Evolutionary conservation across 2,888 invertebrate species (phyloP).

Genomic region (Clostera curtula): DNA sequence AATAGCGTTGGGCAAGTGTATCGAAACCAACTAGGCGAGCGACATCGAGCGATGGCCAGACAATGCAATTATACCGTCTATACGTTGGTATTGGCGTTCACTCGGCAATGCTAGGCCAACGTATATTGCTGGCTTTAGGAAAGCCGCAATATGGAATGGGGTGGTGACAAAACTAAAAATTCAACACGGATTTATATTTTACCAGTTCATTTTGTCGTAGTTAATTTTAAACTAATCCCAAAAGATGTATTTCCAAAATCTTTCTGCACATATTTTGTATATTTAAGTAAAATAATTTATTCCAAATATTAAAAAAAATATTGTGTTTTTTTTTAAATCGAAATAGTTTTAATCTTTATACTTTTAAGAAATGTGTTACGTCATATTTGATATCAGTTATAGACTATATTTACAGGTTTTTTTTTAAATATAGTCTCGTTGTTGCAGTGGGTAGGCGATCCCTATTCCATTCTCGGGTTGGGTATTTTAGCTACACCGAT

Average conservation of each 20-base stretch:
- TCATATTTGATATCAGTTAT: slow-evolving; percentile 4
- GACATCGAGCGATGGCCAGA: no score
- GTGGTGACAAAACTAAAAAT: not conserved
- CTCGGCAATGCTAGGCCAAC: no score
- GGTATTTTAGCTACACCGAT: no score
- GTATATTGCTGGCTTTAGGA: slow-evolving; percentile 3
- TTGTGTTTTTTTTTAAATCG: slow-evolving; percentile 12
- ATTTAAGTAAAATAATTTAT: slow-evolving; percentile 19
- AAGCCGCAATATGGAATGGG: not conserved
- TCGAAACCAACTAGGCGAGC: no score
- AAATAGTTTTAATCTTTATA: slow-evolving; percentile 13
- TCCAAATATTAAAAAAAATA: slow-evolving; percentile 12
- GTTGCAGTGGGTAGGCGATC: no score
- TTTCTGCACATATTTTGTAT: slow-evolving; percentile 24
- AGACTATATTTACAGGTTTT: not conserved
- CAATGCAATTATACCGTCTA: no score
- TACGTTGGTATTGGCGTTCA: no score
- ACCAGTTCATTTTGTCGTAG: not conserved
- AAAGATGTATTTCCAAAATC: slow-evolving; percentile 11
- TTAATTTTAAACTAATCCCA: slow-evolving; percentile 7
- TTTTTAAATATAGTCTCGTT: no score
- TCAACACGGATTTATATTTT: not conserved
- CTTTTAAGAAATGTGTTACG: slow-evolving; percentile 7
- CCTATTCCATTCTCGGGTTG: no score
- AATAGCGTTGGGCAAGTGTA: no score